Conservation (phyloP, 2,797 vertebrate species). For the Geotrypetes seraphini region DNA sequence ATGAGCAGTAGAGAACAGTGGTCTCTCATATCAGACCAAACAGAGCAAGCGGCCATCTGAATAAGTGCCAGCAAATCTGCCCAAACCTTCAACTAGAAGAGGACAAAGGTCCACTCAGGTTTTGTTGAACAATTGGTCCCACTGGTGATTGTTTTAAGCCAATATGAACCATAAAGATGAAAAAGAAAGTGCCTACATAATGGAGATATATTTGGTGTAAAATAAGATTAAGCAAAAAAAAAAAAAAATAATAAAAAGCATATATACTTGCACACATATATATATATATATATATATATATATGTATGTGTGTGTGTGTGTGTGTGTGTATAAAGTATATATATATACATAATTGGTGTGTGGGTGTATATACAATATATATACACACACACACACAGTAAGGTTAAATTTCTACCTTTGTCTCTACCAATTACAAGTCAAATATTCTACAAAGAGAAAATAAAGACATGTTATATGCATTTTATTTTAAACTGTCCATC, state of each 20-base stretch:
- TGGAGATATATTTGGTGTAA: too few species aligned
- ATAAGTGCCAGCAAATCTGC: slow-evolving; percentile 28
- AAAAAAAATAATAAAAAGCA: too few species aligned
- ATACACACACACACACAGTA: too few species aligned
- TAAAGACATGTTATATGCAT: not conserved
- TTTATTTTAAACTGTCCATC: slow-evolving; percentile 5
- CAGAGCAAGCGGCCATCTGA: slow-evolving; percentile 38
- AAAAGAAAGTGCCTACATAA: slow-evolving; percentile 3
- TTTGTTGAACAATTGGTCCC: slow-evolving; percentile 20
- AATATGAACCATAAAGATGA: slow-evolving; percentile 21
- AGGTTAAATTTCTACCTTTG: too few species aligned
- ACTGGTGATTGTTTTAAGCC: slow-evolving; percentile 10
- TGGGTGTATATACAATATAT: too few species aligned
- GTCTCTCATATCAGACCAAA: slow-evolving; percentile 37
- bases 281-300: too few species aligned
- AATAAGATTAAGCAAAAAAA: too few species aligned
- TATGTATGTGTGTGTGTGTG: too few species aligned
- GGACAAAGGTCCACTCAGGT: slow-evolving; percentile 26
- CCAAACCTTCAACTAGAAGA: slow-evolving; percentile 26
- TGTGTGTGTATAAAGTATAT: too few species aligned
- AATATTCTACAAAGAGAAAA: not conserved
- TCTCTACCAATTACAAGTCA: slow-evolving; percentile 5
- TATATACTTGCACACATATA: too few species aligned
- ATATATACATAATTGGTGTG: too few species aligned
- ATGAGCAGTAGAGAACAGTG: slow-evolving; percentile 41